Base-by-base conservation (phyloP, 1,140 invertebrate genomes). In the Dendroctonus ponderosae region DNA sequence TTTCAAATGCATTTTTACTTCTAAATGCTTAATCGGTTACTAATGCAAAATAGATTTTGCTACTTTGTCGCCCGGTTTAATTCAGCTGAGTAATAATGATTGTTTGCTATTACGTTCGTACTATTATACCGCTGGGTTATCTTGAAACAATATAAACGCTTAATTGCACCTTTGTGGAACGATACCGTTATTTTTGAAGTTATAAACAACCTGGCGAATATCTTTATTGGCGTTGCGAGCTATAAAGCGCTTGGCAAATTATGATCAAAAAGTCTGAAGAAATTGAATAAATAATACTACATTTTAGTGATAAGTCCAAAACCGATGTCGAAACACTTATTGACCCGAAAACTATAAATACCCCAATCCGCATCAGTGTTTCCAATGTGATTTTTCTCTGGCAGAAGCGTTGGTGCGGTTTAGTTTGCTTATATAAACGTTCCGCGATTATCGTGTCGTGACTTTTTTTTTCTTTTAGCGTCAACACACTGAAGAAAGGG, bases 281-380 rank as follows among this genome's bases (percentile, higher is more conserved):
- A 52, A 11, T 11, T 14, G 15, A 52, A 3, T 52, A 46, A 11
- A 46, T 52, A 37, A 52, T 49, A 60, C 26, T 60, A 12, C 50
- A 26, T 49, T 60, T 39, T 46, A 39, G 26, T 48, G 58, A 60
- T 60, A 60, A 60, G 43, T 60, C 46, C n/a, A 6, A 9, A 38
- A 56, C 40, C n/a, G n/a, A 60, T 49, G 49, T 62, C 8, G 50
- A 60, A 40, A 60, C 39, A 49, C 12, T n/a, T 52, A 5, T 43
- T 51, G 49, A 51, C 60, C 60, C 48, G 48, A 41, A 52, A 62
- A 62, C 60, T 62, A 62, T 62, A 62, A 62, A 51, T 61, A 61
- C 52, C 26, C 3, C 26, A 62, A 52, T 51, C 43, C 9, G 11
- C 38, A 26, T 26, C 26, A 52, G 39, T 43, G 42, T 42, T 7